These are phyloP conservation scores for Phallusia fumigata DNA, from an alignment of 23 tunicate genomes.

Conservation along the genomic window DNA sequence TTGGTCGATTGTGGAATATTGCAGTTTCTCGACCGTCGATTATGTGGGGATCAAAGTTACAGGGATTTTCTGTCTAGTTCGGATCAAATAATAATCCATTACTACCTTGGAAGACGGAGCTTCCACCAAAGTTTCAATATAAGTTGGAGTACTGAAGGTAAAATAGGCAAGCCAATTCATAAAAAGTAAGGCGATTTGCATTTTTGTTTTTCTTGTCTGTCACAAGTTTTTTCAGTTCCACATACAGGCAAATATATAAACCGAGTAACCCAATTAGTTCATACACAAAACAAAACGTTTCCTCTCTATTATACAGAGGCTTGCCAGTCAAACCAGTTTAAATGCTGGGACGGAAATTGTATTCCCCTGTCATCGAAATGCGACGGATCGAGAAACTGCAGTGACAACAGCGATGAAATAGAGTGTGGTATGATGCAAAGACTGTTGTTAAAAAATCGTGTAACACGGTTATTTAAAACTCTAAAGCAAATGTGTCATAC, in stretches of 20 bases:
- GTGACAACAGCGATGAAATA: conserved; percentile 4
- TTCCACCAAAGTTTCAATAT: neutral
- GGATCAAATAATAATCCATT: neutral
- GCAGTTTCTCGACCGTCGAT: neutral
- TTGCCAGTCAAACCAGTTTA: neutral
- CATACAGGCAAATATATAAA: no score
- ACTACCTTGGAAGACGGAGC: neutral
- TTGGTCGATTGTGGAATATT: no score
- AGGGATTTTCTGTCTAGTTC: neutral
- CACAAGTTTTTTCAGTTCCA: no score
- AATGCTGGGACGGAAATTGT: conserved; percentile 7
- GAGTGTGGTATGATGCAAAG: conserved; percentile 13
- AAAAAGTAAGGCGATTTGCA: no score
- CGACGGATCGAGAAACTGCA: neutral
- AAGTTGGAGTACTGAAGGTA: conserved; percentile 6
- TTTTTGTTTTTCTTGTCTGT: no score
- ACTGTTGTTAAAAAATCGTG: no score
- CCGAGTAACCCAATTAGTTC: no score
- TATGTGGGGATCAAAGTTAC: neutral
- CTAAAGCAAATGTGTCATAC: no score
- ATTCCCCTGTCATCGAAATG: neutral
- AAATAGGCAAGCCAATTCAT: no score
- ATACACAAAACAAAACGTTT: no score
- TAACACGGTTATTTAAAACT: no score
- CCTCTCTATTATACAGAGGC: neutral